Base-by-base conservation (phyloP, 2,888 invertebrate species). In the Chaetogeoica ovagalla region DNA sequence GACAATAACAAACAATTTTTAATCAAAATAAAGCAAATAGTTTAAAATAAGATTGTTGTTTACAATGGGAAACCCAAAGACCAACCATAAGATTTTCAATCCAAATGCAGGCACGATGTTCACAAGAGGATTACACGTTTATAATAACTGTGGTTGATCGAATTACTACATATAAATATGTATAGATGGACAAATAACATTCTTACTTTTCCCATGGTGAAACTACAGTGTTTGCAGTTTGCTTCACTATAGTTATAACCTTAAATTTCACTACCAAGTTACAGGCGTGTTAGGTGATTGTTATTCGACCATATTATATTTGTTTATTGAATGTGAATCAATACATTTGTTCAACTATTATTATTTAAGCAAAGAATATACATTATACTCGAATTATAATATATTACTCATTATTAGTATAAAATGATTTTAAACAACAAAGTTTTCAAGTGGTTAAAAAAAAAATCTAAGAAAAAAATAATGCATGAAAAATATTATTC, bases 21-120 rank as follows among this genome's bases (percentile, higher is more conserved):
- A 70, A 70, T 70, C 70, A 70, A 70, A 70, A 43, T 60, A 60
- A 60, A 71, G 71, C 59, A 71, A 59, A 71, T 71, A 59, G 21
- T 39, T 59, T 17, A 71, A 60, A 71, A 60, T 8, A 71, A 71
- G 21, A 11, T 59, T 59, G 60, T 71, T 71, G 59, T 71, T 59
- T 60, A 21, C 71, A 39, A 19, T 43, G 21, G 9, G 8, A n/a
- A 55, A 57, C 55, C 55, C 70, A 37, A 43, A 59, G 39, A 21
- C 71, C 43, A 17, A 59, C 39, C 21, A 21, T 43, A 71, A 39
- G 59, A 71, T 59, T 15, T 59, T 60, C 23, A 23, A 71, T 71
- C 19, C 71, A 39, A 70, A 70, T 15, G 57, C 37, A 39, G 37
- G 39, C 70, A 57, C 37, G 57, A 17, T 59, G 59, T 71, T 59